Percentiles rank a stretch among this genome's conserved stretches.
These are phyloP conservation scores for Melanocharis versteri DNA, from an alignment of 2,113 vertebrate species.

Conservation along the genomic window DNA sequence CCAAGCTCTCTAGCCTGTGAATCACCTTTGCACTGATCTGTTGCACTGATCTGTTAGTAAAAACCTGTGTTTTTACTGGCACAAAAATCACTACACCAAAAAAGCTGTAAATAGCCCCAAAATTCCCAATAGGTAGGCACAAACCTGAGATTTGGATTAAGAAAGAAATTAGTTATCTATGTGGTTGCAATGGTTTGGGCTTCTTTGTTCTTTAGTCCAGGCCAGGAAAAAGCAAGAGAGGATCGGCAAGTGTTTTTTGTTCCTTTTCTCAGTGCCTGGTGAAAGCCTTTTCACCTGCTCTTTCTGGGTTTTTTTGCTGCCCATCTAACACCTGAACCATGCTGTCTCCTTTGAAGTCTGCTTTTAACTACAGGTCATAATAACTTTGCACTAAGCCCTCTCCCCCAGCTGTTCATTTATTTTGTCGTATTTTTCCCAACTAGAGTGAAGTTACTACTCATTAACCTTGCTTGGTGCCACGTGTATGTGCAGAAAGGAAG, in stretches of 20 bases:
- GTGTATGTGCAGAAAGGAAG: background rate
- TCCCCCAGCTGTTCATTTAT: background rate
- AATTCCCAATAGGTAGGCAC: background rate
- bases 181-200: background rate
- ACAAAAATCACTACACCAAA: background rate
- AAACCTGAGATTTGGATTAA: background rate
- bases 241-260: background rate
- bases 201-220: background rate
- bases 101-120: background rate
- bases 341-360: background rate
- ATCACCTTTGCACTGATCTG: background rate
- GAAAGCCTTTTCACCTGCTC: background rate
- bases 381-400: background rate
- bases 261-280: background rate
- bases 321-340: background rate
- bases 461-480: background rate
- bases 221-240: background rate
- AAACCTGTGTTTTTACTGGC: background rate
- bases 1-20: background rate
- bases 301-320: background rate
- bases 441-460: background rate
- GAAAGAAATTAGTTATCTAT: background rate
- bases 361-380: background rate
- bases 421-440: background rate
- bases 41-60: background rate